Base-by-base conservation (phyloP, 2,113 vertebrate species). In the Nyctibius bracteatus region DNA sequence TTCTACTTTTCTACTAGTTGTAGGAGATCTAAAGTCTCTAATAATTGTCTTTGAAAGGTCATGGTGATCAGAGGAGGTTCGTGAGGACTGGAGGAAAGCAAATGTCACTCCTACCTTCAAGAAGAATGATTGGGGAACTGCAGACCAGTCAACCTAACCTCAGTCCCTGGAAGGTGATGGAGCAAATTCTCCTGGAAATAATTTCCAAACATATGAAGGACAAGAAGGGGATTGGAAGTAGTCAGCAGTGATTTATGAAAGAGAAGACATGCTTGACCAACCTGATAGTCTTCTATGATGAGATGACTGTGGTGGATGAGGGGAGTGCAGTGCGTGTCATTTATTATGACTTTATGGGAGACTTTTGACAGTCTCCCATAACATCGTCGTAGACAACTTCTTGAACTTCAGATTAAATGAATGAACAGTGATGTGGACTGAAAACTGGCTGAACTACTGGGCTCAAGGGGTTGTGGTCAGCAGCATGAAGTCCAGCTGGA, bases 31-130 rank as follows among this genome's bases (percentile, higher is more conserved):
- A 43, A 92, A 92, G 18, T 84, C n/a, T 89, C 43, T 89, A 86
- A 68, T 92, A 77, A 75, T 85, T 94, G 52, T 82, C 39, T 93
- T 92, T 93, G 85, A 68, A 97, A 94, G 75, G 62, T 92, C n/a
- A 25, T 80, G 61, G 28, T 3, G 19, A 41, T 80, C 62, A 72
- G 21, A 41, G 51, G 41, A 92, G 13, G 12, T 63, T 81, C 51
- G 59, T 59, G 75, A 86, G n/a, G 59, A 81, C 46, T 88, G 61
- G 33, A 86, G 46, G 55, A 88, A 90, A 66, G n/a, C 0, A 0
- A 57, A 66, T 6, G 8, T 72, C 55, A 35, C 52, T 59, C 27
- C 73, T 85, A 6, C 24, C 25, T 59, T 66, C 22, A 22, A n/a
- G 70, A 87, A 87, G 19, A 21, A 37, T 59, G n/a, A 65, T 70